Evolutionary conservation across 2,888 invertebrate species (phyloP).

Genomic region (Calameuta pallipes): DNA sequence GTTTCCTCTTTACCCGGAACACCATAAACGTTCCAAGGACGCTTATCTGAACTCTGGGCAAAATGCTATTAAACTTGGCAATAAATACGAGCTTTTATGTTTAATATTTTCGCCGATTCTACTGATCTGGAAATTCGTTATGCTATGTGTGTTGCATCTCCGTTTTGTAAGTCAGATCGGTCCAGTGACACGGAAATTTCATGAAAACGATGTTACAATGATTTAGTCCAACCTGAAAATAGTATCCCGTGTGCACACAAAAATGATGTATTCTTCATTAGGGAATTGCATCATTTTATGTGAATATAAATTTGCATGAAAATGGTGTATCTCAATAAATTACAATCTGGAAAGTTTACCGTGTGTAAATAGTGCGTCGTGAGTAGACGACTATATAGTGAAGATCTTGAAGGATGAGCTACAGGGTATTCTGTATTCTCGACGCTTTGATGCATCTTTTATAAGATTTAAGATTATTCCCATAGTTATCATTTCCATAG

Average conservation of each 20-base stretch:
- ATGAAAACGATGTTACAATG: neutral
- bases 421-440: neutral
- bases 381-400: neutral
- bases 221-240: neutral
- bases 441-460: neutral
- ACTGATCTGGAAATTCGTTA: neutral
- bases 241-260: neutral
- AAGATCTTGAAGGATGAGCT: neutral
- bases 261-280: neutral
- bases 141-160: neutral
- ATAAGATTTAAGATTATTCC: neutral
- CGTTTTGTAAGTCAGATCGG: neutral
- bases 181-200: neutral
- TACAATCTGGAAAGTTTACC: neutral
- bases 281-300: neutral
- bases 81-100: constrained; percentile 14
- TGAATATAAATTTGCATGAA: neutral
- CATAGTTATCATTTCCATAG: neutral
- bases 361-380: neutral
- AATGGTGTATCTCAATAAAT: neutral
- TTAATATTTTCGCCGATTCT: neutral
- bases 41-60: constrained; percentile 6
- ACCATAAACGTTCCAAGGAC: neutral
- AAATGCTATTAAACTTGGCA: constrained; percentile 37
- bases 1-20: neutral